Evolutionary conservation across 2,797 vertebrate species (phyloP).

Genomic region (Rhabdophis nuchalis): DNA sequence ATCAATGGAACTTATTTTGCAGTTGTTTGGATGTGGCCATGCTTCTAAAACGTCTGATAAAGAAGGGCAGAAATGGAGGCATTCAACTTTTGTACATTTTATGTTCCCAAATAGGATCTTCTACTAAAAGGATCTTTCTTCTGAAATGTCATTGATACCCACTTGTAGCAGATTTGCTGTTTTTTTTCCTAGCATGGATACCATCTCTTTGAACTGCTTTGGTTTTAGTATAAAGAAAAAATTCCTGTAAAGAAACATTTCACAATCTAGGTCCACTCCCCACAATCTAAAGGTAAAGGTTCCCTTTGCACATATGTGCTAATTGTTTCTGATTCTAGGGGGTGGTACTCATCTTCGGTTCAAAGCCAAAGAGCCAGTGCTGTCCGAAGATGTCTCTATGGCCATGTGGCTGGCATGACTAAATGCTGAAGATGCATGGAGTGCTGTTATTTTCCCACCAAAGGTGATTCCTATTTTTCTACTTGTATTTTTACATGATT

Average conservation of each 20-base stretch:
- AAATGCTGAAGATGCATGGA: too few relatives aligned
- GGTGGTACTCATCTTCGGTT: too few relatives aligned
- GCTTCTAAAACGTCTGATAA: neutral
- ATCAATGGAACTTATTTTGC: neutral
- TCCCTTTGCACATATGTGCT: too few relatives aligned
- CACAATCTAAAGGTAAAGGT: neutral
- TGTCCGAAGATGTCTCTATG: too few relatives aligned
- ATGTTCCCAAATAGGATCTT: neutral
- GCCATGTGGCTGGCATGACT: too few relatives aligned
- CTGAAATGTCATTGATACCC: neutral
- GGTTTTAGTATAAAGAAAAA: neutral
- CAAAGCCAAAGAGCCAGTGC: too few relatives aligned
- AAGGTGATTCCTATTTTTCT: too few relatives aligned
- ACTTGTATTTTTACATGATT: too few relatives aligned
- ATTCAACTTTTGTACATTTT: neutral
- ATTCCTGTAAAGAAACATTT: neutral
- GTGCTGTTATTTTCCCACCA: too few relatives aligned
- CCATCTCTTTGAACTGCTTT: neutral
- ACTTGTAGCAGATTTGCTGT: neutral
- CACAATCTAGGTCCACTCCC: neutral
- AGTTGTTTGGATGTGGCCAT: neutral
- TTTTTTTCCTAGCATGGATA: too few relatives aligned
- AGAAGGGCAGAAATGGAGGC: neutral
- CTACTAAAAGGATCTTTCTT: neutral
- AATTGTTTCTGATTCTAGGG: too few relatives aligned